Base-by-base conservation (phyloP, 2,797 vertebrate genomes). In the Danio kyathit region DNA sequence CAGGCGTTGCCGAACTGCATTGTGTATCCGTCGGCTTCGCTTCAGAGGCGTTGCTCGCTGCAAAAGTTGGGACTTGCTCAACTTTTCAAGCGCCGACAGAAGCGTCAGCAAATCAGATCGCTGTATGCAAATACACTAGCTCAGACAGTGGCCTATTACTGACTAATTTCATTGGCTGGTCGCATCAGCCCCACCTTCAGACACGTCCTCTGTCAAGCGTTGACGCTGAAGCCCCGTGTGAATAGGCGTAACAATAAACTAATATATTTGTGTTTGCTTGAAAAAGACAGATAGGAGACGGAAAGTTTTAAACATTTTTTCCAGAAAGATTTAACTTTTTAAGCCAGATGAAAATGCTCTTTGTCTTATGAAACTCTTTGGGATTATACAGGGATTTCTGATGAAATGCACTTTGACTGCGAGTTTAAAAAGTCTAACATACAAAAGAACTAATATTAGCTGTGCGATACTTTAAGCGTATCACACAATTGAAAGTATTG, bases 391-490 rank as follows among this genome's bases (percentile, higher is more conserved):
- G 87, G 89, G 88, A 92, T 88, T 85, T 84, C 76, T 83, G 84
- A 82, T 89, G 84, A 84, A 84, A 89, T 75, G 89, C 90, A 94
- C 90, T 92, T 92, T 92, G 87, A 89, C 76, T 83, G 84, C 79
- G 77, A 69, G 77, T 63, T 80, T 49, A 59, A 83, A 81, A 73
- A 81, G 46, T 81, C 19, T 79, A 80, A 2, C 65, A 41, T 52
- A 61, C 56, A 78, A 81, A 52, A 60, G 16, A 73, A 76, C 66
- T 74, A 38, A 72, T 71, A 51, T 60, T 66, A 73, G 19, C 56
- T 79, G 63, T 65, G 69, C 70, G 19, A 40, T 61, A 38, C 40
- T 60, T 46, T 40, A 51, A 17, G 67, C 59, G 9, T 81, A 79
- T 74, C 65, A 56, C 81, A 65, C 70, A 74, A 80, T 7, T 66